Base-by-base conservation (phyloP, 2,888 invertebrate genomes). In the Drosophila acutilabella region DNA sequence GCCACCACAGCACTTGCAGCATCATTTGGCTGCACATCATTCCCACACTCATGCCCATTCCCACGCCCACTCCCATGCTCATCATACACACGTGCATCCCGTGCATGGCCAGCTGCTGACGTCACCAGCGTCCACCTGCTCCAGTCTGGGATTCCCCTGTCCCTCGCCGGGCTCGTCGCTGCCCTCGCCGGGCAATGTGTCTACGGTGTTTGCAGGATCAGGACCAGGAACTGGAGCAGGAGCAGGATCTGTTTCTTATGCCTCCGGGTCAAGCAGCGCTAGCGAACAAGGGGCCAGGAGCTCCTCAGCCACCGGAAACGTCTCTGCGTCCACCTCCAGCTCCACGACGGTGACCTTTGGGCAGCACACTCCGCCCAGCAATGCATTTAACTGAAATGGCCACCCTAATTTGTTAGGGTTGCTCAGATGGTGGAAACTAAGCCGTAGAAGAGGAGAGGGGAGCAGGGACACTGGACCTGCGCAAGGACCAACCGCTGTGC, bases 351-450 rank as follows among this genome's bases (percentile, higher is more conserved):
- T 92, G 62, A 78, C 65, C 71, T 91, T 80, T 81, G 92, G 90
- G 84, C 92, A 78, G 57, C 89, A 90, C 26, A 58, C 69, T 70
- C 88, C 90, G 72, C 86, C 92, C 71, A 76, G 89, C 60, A 91
- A 90, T 83, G 78, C 91, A 86, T 91, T 91, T 89, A 90, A 92
- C 87, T 92, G 89, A 89, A 71, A 70, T 65, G 77, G 60, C 72
- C 77, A 88, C 79, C 86, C 78, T 71, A 87, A 86, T 88, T 88
- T 81, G 79, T 84, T 62, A 56, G 74, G 80, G 79, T 76, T 70
- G 81, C 67, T 78, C 33, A 13, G 53, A 6, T 16, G 8, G 18
- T 45, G 26, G 45, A 36, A 23, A 33, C 41, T 23, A 45, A 30
- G 30, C 2, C 8, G 8, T 8, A 1, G 7, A 36, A 20, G 47